phyloP scores from a whole-genome alignment of 2,113 vertebrate species.

The Thermophis baileyi region DNA sequence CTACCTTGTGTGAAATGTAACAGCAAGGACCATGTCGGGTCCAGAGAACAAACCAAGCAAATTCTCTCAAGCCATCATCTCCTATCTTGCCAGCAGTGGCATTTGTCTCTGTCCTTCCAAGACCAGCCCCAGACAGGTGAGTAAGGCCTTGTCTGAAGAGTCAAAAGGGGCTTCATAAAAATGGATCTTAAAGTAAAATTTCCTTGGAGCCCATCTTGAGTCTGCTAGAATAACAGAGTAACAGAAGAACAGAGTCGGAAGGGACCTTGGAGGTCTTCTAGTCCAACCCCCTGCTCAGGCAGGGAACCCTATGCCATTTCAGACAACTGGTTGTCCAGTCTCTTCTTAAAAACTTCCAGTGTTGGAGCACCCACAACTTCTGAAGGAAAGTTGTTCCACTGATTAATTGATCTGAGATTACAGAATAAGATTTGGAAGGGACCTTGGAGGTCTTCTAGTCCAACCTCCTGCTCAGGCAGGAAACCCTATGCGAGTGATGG shows the following conservation, averaged over 20 bases:
- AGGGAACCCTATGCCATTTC: no score
- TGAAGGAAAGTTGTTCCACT: no score
- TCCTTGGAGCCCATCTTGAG: background rate
- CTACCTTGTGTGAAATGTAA: background rate
- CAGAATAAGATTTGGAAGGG: no score
- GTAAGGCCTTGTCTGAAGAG: background rate
- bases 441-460: no score
- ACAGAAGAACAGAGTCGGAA: no score
- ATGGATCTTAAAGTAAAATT: background rate
- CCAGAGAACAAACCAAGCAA: background rate
- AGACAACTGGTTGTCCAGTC: no score
- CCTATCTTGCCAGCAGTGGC: constrained; percentile 8
- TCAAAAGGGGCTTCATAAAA: background rate
- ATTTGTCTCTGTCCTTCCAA: background rate
- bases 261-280: background rate
- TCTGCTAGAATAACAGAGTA: background rate
- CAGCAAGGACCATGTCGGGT: background rate
- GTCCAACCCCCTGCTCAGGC: background rate
- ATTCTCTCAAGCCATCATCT: background rate
- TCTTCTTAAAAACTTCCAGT: no score
- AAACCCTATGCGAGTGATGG: no score
- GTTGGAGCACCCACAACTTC: no score
- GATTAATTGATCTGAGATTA: no score
- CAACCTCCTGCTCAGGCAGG: no score
- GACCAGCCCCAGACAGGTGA: background rate